These are phyloP conservation scores for Myotis pilosus DNA, from an alignment of 2,797 vertebrate genomes.

Conservation along the genomic window DNA sequence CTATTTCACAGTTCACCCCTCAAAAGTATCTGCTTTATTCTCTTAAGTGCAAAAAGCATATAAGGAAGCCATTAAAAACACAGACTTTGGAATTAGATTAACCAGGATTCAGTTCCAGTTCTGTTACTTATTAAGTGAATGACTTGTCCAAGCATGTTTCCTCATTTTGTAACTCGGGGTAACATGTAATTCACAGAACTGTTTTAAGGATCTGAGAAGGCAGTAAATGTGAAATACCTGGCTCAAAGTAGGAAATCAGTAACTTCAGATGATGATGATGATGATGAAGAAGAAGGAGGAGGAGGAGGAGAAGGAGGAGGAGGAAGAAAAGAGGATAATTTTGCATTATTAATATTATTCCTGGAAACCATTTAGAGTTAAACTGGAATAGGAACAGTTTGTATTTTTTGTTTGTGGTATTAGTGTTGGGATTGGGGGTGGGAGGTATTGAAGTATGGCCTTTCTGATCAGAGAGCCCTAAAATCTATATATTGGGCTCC, in stretches of 20 bases:
- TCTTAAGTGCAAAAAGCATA: not conserved
- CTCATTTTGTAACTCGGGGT: not conserved
- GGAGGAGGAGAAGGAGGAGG: too few species aligned
- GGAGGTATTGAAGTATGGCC: not conserved
- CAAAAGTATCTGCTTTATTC: constrained; percentile 12
- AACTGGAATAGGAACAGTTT: not conserved
- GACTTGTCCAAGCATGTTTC: not conserved
- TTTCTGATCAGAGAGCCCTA: constrained; percentile 1
- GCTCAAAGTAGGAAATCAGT: not conserved
- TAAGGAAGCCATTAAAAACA: not conserved
- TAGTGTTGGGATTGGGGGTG: not conserved
- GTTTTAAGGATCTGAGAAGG: not conserved
- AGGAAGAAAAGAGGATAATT: not conserved
- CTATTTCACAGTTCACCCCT: not conserved
- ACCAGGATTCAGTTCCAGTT: not conserved
- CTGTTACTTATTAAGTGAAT: not conserved
- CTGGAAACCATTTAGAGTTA: not conserved
- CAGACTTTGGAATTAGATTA: not conserved
- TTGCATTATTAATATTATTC: not conserved
- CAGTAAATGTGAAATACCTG: not conserved
- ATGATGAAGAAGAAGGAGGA: not conserved
- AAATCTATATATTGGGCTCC: not conserved
- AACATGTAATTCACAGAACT: not conserved
- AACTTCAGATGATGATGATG: not conserved
- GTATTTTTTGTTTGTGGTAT: not conserved